These are phyloP conservation scores for Standfussiana lucernea DNA, from an alignment of 2,888 invertebrate genomes.

Conservation along the genomic window DNA sequence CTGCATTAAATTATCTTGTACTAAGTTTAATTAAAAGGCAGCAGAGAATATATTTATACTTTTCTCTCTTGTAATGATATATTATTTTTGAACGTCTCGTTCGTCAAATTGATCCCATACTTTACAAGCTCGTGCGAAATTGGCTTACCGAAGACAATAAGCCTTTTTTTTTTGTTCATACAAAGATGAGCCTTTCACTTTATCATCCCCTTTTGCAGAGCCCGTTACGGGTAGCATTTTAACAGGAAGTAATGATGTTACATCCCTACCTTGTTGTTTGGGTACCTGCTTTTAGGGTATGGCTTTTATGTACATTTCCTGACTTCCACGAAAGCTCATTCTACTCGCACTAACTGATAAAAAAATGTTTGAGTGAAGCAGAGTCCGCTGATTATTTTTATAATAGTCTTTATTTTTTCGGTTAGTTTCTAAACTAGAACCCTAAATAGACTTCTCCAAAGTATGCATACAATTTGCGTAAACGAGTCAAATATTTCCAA, in stretches of 20 bases:
- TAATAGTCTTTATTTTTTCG: not conserved
- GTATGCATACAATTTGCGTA: slow-evolving; percentile 20
- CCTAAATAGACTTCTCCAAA: slow-evolving; percentile 17
- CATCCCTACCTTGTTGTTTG: slow-evolving; percentile 57
- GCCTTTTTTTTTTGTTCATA: slow-evolving; percentile 83
- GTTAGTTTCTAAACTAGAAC: slow-evolving; percentile 23
- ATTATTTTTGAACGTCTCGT: slow-evolving; percentile 20
- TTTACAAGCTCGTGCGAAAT: slow-evolving; percentile 76
- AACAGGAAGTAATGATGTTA: slow-evolving; percentile 82
- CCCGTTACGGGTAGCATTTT: slow-evolving; percentile 77
- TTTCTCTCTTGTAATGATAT: slow-evolving; percentile 12
- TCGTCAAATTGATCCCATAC: slow-evolving; percentile 32
- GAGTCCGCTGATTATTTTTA: slow-evolving; percentile 3
- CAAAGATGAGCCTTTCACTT: slow-evolving; percentile 79
- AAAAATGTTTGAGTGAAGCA: not conserved
- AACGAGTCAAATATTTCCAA: slow-evolving; percentile 23
- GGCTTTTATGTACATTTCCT: slow-evolving; percentile 52
- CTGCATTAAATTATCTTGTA: not conserved
- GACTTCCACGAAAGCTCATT: slow-evolving; percentile 44
- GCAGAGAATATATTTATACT: not conserved
- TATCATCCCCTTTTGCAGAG: slow-evolving; percentile 77
- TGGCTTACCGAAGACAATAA: slow-evolving; percentile 81
- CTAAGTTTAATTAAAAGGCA: not conserved
- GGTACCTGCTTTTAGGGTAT: slow-evolving; percentile 63
- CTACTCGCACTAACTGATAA: slow-evolving; percentile 1